Evolutionary conservation across 64 coral and sea anemone genomes (phyloP).

Genomic region (Montipora efflorescens): DNA sequence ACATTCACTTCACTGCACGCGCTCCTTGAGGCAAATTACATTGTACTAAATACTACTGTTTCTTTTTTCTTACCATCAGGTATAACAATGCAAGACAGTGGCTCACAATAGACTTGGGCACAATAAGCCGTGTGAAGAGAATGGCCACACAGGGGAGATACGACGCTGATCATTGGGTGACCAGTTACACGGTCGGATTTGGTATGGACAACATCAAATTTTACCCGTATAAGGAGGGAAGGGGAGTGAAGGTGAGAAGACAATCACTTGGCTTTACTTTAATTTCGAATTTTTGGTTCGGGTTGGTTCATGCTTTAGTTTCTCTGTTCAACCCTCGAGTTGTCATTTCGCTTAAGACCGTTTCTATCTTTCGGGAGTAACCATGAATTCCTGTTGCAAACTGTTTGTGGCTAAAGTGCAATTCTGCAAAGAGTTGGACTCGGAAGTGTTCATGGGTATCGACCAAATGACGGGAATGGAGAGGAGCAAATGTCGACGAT

Average conservation of each 20-base stretch:
- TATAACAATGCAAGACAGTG: conserved; percentile 61
- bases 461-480: no score
- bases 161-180: conserved; percentile 70
- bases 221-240: conserved; percentile 34
- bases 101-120: conserved; percentile 64
- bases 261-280: not conserved
- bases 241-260: conserved; percentile 35
- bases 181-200: conserved; percentile 51
- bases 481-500: no score
- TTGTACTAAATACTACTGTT: not conserved
- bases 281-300: not conserved
- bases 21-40: not conserved
- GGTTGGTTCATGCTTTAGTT: no score
- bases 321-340: no score
- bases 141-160: conserved; percentile 59
- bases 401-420: no score
- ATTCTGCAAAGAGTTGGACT: no score
- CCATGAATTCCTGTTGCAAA: no score
- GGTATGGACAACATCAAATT: conserved; percentile 54
- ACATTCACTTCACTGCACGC: no score
- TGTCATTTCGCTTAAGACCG: no score
- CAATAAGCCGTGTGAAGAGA: conserved; percentile 23
- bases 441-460: no score
- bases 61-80: not conserved
- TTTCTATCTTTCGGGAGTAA: no score